phyloP scores from a whole-genome alignment of 2,113 vertebrate species.

The Tachycineta bicolor region DNA sequence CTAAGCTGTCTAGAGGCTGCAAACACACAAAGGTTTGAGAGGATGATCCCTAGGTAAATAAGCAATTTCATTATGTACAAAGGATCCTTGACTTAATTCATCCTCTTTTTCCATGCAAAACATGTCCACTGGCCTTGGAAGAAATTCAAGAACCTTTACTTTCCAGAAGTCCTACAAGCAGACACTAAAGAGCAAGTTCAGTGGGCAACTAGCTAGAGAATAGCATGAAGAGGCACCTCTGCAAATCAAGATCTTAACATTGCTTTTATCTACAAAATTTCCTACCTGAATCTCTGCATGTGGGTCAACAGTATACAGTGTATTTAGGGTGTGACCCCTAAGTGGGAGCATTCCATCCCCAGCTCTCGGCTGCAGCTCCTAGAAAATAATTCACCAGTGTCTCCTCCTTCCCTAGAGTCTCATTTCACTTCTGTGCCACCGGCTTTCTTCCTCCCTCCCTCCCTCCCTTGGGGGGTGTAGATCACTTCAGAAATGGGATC shows the following conservation, averaged over 20 bases:
- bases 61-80: neutral
- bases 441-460: neutral
- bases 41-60: neutral
- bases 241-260: neutral
- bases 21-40: neutral
- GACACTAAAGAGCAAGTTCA: neutral
- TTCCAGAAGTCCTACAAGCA: neutral
- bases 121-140: neutral
- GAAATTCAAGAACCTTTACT: neutral
- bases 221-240: neutral
- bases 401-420: neutral
- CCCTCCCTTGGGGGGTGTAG: neutral
- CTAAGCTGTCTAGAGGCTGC: neutral
- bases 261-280: neutral
- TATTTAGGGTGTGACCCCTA: neutral
- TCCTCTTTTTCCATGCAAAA: neutral
- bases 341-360: neutral
- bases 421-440: neutral
- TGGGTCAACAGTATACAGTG: rapidly evolving
- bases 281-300: neutral
- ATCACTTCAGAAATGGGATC: neutral
- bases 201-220: neutral
- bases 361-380: rapidly evolving
- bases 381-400: neutral
- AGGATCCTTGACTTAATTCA: neutral